Evolutionary conservation across 2,888 invertebrate species (phyloP).

Genomic region (Margaritifera margaritifera): DNA sequence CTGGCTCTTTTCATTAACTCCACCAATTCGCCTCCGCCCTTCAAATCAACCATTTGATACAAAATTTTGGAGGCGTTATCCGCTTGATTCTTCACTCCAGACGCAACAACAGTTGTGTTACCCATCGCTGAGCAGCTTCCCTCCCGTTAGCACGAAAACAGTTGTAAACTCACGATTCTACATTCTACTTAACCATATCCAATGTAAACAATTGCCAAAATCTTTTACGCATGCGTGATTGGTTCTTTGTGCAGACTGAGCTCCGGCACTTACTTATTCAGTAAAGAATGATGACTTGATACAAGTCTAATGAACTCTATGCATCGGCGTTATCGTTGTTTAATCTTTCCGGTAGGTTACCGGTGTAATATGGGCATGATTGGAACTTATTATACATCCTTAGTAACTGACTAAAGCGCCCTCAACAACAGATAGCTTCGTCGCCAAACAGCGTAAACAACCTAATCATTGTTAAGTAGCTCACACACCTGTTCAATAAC

Average conservation of each 20-base stretch:
- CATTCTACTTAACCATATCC: constrained; percentile 24
- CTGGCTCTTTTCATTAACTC: constrained; percentile 67
- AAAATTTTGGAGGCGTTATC: constrained; percentile 72
- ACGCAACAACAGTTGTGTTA: constrained; percentile 77
- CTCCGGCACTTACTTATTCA: not conserved
- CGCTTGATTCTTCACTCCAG: constrained; percentile 96
- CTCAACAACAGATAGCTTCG: constrained; percentile 41
- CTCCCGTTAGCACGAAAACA: not conserved
- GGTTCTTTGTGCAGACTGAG: not conserved
- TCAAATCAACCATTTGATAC: constrained; percentile 91
- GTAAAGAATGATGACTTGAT: not conserved
- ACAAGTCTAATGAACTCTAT: not conserved
- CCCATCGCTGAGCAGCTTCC: constrained; percentile 44
- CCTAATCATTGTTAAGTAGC: constrained; percentile 18
- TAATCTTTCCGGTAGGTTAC: constrained; percentile 25
- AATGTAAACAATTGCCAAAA: constrained; percentile 39
- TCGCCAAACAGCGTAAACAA: constrained; percentile 29
- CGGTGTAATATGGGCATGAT: constrained; percentile 21
- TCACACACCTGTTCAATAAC: constrained; percentile 12
- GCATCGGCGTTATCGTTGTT: constrained; percentile 16
- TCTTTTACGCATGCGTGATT: constrained; percentile 26
- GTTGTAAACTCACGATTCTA: not conserved
- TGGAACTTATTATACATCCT: constrained; percentile 41
- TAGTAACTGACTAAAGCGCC: constrained; percentile 53
- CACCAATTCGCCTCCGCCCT: constrained; percentile 83